Evolutionary conservation across 2,797 vertebrate genomes (phyloP).

Genomic region (Otolemur crassicaudatus): DNA sequence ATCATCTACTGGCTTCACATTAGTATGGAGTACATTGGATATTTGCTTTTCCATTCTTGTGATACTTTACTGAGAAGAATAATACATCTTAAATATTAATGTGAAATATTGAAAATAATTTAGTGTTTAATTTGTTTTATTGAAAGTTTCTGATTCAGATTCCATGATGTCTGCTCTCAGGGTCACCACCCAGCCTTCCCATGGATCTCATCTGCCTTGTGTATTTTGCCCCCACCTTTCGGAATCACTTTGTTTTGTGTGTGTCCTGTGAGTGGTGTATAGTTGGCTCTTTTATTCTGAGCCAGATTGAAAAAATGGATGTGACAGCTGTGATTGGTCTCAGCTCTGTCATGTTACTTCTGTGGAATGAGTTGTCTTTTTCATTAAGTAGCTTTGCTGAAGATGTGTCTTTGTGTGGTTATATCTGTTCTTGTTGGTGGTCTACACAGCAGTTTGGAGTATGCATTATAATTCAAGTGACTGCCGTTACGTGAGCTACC

Average conservation of each 20-base stretch:
- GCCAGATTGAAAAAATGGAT: not conserved
- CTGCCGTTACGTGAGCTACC: too few species aligned
- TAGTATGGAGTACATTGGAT: too few species aligned
- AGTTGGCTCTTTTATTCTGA: not conserved
- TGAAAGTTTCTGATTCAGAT: not conserved
- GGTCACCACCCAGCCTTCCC: not conserved
- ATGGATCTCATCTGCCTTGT: not conserved
- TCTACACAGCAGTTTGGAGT: not conserved
- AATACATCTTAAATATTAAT: not conserved
- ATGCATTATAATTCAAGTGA: not conserved
- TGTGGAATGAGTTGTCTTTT: not conserved
- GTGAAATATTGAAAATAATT: not conserved
- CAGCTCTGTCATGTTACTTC: not conserved
- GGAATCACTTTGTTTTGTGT: not conserved
- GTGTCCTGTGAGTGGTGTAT: rapidly evolving
- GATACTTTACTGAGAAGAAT: too few species aligned
- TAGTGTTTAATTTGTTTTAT: not conserved
- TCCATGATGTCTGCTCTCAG: too few species aligned
- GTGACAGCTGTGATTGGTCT: not conserved
- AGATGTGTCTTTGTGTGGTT: not conserved
- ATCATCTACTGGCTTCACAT: too few species aligned
- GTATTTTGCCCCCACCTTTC: not conserved
- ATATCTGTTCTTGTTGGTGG: not conserved
- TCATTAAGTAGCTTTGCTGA: not conserved
- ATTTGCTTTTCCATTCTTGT: too few species aligned